Evolutionary conservation across 2,888 invertebrate genomes (phyloP).

Genomic region (Pammene fasciana): DNA sequence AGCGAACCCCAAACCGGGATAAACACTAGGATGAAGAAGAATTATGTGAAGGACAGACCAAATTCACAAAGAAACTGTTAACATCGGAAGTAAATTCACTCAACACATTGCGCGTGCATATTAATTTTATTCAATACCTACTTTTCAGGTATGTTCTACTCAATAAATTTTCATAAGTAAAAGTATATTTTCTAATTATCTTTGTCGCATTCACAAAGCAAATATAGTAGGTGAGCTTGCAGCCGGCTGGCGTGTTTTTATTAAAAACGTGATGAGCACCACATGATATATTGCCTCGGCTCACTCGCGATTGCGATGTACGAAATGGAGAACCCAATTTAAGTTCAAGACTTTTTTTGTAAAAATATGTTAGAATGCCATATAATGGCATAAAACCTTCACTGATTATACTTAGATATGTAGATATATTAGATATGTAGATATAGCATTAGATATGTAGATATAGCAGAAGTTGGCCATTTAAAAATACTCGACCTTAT

Average conservation of each 20-base stretch:
- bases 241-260: constrained; percentile 60
- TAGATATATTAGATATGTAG: no score
- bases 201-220: constrained; percentile 45
- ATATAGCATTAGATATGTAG: no score
- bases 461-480: no score
- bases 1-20: no score
- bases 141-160: neutral
- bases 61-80: no score
- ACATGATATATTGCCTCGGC: constrained; percentile 68
- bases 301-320: constrained; percentile 49
- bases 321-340: constrained; percentile 44
- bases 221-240: constrained; percentile 47
- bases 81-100: no score
- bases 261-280: constrained; percentile 78
- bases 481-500: no score
- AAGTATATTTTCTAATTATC: constrained; percentile 39
- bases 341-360: neutral
- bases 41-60: no score
- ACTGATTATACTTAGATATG: neutral
- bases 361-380: no score
- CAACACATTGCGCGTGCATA: neutral
- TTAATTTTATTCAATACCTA: neutral
- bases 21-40: no score
- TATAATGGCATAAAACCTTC: no score
- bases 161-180: neutral